Conservation (phyloP, 2,888 invertebrate genomes). For the Xanthia icteritia region DNA sequence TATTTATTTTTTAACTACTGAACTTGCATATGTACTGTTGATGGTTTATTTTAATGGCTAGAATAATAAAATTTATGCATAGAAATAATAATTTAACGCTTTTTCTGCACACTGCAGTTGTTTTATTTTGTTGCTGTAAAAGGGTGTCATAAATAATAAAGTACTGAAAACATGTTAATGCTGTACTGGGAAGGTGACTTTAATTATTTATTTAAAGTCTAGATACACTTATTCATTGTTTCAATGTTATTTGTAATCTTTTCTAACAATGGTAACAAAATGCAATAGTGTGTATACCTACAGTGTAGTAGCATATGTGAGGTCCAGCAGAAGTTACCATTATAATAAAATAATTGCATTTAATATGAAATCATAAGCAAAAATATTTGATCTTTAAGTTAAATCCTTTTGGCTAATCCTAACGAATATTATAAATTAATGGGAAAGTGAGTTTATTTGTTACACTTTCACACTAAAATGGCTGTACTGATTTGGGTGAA, state of each 20-base stretch:
- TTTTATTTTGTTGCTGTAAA: background rate
- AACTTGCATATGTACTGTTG: background rate
- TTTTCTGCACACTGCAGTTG: background rate
- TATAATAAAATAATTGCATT: background rate
- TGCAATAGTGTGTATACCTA: background rate
- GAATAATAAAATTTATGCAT: background rate
- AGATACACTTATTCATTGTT: background rate
- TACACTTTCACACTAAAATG: background rate
- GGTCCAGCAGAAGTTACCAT: background rate
- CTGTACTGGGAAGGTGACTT: background rate
- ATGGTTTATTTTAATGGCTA: background rate
- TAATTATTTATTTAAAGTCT: slow-evolving; percentile 1
- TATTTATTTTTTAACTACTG: slow-evolving; percentile 18
- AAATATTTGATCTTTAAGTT: background rate
- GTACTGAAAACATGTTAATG: background rate
- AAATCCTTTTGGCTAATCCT: background rate
- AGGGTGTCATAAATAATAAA: background rate
- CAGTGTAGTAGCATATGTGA: background rate
- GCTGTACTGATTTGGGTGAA: background rate
- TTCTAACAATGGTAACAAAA: background rate
- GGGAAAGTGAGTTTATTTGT: background rate
- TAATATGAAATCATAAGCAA: background rate
- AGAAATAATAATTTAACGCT: slow-evolving; percentile 11
- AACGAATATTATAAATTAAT: background rate
- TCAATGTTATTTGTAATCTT: background rate